Evolutionary conservation across 2,888 invertebrate genomes (phyloP).

Genomic region (Hemaris fuciformis): DNA sequence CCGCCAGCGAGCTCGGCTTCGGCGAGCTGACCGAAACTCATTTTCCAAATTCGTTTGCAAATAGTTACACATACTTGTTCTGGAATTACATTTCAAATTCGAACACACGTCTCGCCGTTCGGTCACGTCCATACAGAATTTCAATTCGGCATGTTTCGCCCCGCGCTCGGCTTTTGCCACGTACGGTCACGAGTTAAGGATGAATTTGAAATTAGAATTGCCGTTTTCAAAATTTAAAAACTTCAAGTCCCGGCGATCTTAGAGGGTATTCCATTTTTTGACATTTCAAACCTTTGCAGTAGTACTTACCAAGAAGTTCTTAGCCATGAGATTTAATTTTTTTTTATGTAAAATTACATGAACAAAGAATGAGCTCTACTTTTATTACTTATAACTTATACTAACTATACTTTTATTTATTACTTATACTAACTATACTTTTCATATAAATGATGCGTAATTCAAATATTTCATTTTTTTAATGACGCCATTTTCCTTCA

Average conservation of each 20-base stretch:
- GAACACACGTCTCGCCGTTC: conserved; percentile 55
- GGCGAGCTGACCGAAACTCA: conserved; percentile 38
- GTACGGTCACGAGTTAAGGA: conserved; percentile 57
- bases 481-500: too few relatives aligned
- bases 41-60: conserved; percentile 61
- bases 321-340: too few relatives aligned
- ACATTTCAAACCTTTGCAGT: too few relatives aligned
- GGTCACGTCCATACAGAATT: conserved; percentile 64
- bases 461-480: too few relatives aligned
- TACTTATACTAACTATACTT: too few relatives aligned
- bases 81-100: conserved; percentile 60
- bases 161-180: conserved; percentile 56
- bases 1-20: neutral
- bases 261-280: too few relatives aligned
- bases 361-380: too few relatives aligned
- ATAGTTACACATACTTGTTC: conserved; percentile 51
- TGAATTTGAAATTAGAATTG: conserved; percentile 70
- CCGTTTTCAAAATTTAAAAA: conserved; percentile 28
- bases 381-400: too few relatives aligned
- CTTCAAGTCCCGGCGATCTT: neutral
- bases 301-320: too few relatives aligned
- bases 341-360: too few relatives aligned
- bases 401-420: too few relatives aligned
- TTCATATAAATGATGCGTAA: too few relatives aligned
- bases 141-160: conserved; percentile 69